These are phyloP conservation scores for Sinhomidia bicolor DNA, from an alignment of 2,888 invertebrate species.

Conservation along the genomic window DNA sequence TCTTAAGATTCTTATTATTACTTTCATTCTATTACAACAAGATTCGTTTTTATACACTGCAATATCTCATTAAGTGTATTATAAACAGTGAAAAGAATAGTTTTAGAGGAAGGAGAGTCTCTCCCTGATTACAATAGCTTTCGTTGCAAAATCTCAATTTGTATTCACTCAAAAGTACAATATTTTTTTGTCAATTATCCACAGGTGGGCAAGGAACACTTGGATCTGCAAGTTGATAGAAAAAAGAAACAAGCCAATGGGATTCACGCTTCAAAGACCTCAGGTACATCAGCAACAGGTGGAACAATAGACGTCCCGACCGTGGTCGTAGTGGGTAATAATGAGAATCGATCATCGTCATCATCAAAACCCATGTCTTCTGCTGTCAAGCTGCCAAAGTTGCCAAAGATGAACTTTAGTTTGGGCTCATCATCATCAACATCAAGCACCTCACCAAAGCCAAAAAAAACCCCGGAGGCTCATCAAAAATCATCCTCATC, in stretches of 20 bases:
- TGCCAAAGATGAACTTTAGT: conserved; percentile 73
- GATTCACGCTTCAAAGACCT: conserved; percentile 68
- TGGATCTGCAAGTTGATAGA: conserved; percentile 77
- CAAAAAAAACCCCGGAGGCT: conserved; percentile 69
- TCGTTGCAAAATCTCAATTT: conserved; percentile 60
- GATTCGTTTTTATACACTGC: no score
- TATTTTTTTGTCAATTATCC: conserved; percentile 51
- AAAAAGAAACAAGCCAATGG: conserved; percentile 75
- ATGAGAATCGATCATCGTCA: conserved; percentile 74
- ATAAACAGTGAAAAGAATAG: background rate
- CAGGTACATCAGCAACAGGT: conserved; percentile 56
- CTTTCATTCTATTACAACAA: no score
- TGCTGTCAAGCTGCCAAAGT: conserved; percentile 66
- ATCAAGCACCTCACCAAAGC: conserved; percentile 35
- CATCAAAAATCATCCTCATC: conserved; percentile 66
- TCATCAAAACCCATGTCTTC: conserved; percentile 61
- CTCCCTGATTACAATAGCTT: conserved; percentile 7
- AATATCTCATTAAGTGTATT: background rate
- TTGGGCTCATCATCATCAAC: conserved; percentile 67
- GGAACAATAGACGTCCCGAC: conserved; percentile 74
- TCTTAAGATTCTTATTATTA: no score
- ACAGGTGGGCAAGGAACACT: conserved; percentile 79
- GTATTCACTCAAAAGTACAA: conserved; percentile 42
- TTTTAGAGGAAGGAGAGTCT: background rate
- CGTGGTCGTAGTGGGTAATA: conserved; percentile 75